Evolutionary conservation across 2,113 vertebrate species (phyloP).

Genomic region (Rana temporaria): DNA sequence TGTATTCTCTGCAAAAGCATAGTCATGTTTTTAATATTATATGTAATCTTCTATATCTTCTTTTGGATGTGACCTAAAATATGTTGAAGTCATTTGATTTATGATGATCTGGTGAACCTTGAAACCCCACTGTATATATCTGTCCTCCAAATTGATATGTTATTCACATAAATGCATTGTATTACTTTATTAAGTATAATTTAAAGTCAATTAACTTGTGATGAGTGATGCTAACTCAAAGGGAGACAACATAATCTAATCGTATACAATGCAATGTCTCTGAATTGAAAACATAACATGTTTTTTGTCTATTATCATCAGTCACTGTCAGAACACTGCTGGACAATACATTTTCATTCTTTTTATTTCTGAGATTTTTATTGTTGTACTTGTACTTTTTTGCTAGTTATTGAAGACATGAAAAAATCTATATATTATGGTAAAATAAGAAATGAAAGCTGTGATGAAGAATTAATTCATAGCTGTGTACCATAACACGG

Average conservation of each 20-base stretch:
- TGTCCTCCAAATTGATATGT: constrained; percentile 55
- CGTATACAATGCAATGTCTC: constrained; percentile 50
- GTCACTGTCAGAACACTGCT: constrained; percentile 53
- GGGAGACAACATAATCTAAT: constrained; percentile 55
- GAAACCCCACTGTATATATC: constrained; percentile 49
- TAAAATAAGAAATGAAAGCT: not conserved
- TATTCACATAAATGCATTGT: constrained; percentile 57
- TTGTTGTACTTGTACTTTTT: not conserved
- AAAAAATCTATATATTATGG: not conserved
- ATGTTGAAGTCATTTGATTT: constrained; percentile 53
- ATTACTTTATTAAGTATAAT: constrained; percentile 57
- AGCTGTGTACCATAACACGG: too few relatives aligned
- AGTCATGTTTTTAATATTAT: not conserved
- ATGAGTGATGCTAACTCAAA: constrained; percentile 57
- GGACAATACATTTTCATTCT: constrained; percentile 52
- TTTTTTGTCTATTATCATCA: constrained; percentile 58
- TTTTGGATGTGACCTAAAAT: constrained; percentile 39
- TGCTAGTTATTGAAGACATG: not conserved
- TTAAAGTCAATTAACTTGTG: constrained; percentile 56
- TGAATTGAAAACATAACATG: constrained; percentile 54
- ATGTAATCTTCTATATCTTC: not conserved
- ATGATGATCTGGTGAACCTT: constrained; percentile 41
- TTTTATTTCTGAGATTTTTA: not conserved
- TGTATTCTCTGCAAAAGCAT: not conserved
- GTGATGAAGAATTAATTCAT: not conserved